A percentile compares a stretch with the other conserved stretches of the same genome.
Evolutionary conservation across 2,888 invertebrate species (phyloP).

Genomic region (Bugula neritina): DNA sequence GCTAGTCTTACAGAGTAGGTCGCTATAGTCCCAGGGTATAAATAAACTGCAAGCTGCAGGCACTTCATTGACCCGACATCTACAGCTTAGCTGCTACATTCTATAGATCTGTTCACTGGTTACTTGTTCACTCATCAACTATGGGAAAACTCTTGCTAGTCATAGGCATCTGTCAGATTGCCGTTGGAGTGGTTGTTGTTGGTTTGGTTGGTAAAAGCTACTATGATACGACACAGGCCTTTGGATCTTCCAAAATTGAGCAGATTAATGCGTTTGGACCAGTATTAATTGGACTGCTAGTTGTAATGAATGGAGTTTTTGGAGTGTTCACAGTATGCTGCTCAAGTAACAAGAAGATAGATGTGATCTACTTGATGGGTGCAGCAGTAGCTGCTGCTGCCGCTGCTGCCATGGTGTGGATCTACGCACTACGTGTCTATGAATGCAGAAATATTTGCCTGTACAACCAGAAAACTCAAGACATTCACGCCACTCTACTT

Average conservation of each 20-base stretch:
- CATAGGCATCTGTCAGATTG: constrained; percentile 8
- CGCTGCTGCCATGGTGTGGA: constrained; percentile 19
- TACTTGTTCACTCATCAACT: no score
- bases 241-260: not conserved
- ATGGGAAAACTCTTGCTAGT: constrained; percentile 4
- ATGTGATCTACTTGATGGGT: constrained; percentile 15
- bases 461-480: not conserved
- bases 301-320: constrained; percentile 1
- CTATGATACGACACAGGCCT: not conserved
- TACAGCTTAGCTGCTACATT: no score
- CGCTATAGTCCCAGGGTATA: no score
- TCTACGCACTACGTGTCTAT: not conserved
- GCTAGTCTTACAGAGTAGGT: no score
- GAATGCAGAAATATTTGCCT: not conserved
- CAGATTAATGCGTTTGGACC: constrained; percentile 1
- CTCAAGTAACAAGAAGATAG: not conserved
- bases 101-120: no score
- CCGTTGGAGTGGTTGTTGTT: constrained; percentile 6
- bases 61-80: no score
- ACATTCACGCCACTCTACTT: constrained; percentile 10
- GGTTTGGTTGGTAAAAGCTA: constrained; percentile 13
- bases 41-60: no score
- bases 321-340: not conserved
- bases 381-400: constrained; percentile 9
- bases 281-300: constrained; percentile 7